Percentiles rank a stretch among this genome's conserved stretches.
phyloP scores from a whole-genome alignment of 2,888 invertebrate genomes.

The Diplazon laetatorius region DNA sequence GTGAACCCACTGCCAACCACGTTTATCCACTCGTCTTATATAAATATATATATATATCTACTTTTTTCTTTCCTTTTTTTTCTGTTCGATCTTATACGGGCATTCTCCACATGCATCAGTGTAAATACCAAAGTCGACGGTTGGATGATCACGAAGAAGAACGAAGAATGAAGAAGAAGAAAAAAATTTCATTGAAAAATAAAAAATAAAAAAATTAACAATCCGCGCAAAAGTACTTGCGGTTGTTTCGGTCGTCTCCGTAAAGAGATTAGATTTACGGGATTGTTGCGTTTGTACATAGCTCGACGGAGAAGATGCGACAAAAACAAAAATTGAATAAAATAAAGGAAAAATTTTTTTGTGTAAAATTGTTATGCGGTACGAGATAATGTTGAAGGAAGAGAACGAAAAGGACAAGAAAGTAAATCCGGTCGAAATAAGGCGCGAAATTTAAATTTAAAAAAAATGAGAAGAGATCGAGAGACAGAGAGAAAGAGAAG shows the following conservation, averaged over 20 bases:
- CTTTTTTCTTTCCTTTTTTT: slow-evolving; percentile 14
- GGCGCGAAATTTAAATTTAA: slow-evolving; percentile 31
- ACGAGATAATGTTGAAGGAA: slow-evolving; percentile 20
- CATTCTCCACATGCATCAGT: slow-evolving; percentile 33
- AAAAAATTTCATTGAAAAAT: slow-evolving; percentile 16
- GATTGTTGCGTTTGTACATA: slow-evolving; percentile 59
- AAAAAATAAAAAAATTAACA: background rate
- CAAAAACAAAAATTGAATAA: background rate
- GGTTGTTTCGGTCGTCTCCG: slow-evolving; percentile 38
- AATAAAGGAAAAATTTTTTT: slow-evolving; percentile 33
- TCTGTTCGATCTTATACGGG: slow-evolving; percentile 9
- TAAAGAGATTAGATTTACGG: slow-evolving; percentile 17
- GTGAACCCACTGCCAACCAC: background rate
- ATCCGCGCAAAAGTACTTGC: slow-evolving; percentile 35
- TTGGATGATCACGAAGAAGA: slow-evolving; percentile 35
- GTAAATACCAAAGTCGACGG: slow-evolving; percentile 65
- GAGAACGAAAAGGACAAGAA: background rate
- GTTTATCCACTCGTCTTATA: background rate
- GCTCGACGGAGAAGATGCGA: slow-evolving; percentile 42
- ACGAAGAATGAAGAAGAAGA: background rate
- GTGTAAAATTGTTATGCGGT: slow-evolving; percentile 25
- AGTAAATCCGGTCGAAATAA: slow-evolving; percentile 21
- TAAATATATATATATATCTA: background rate
- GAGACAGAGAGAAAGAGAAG: background rate
- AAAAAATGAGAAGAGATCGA: background rate